Base-by-base conservation (phyloP, 2,888 invertebrate species). In the Fragum fragum region DNA sequence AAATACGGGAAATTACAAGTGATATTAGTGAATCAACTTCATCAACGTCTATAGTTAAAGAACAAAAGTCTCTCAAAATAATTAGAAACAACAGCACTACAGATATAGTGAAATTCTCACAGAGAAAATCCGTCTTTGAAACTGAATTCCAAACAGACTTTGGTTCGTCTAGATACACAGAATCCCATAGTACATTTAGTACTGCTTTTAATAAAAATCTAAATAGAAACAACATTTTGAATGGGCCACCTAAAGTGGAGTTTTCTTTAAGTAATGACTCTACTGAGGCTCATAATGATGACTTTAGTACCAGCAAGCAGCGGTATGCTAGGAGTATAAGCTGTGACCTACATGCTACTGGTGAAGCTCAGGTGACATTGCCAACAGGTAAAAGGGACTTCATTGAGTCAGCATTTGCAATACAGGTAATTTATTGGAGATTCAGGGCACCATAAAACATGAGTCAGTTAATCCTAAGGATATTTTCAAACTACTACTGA, bases 301-400 rank as follows among this genome's bases (percentile, higher is more conserved):
- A 61, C n/a, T 32, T 61, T 18, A 29, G 36, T n/a, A 1, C 16
- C 1, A 42, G 42, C 14, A n/a, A 21, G n/a, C 63, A 32, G 36
- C 39, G 66, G 1, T 81, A 69, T 71, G 80, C 82, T 28, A 81
- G 91, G 28, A 90, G 91, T 74, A 87, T 91, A n/a, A 91, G 91
- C 66, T 89, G 83, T 87, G 90, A 91, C 66, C 87, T 86, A 1
- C 36, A 77, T 7, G 83, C 85, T 11, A 83, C 85, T 26, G 84
- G 84, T 23, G 86, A 87, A 72, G 83, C 69, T 36, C 39, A 21
- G 18, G 23, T 42, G 7, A 42, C 29, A 42, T 26, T 42, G 1
- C 52, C 74, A 16, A 68, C 21, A 32, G 75, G 69, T 42, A 23
- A 26, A 28, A 61, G 73, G 29, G 69, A 71, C 14, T 83, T 80